phyloP scores from a whole-genome alignment of 35 echinoderm and acorn worm species.

The Apostichopus japonicus region DNA sequence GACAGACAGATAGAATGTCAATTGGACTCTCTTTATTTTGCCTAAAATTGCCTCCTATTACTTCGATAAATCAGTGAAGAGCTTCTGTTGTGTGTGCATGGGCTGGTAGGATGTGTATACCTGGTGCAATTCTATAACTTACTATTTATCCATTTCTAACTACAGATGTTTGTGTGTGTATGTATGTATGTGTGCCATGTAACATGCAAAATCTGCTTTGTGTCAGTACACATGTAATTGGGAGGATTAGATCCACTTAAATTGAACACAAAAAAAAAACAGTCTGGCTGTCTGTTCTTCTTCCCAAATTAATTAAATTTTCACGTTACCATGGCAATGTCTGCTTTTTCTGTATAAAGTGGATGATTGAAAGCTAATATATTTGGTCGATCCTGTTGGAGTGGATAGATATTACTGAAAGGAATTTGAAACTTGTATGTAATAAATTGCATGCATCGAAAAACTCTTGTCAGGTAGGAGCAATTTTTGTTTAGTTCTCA shows the following conservation, averaged over 20 bases:
- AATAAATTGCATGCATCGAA: background rate
- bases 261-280: background rate
- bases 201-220: background rate
- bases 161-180: background rate
- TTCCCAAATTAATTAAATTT: constrained; percentile 39
- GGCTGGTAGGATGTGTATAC: too few species aligned
- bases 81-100: too few species aligned
- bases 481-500: too few species aligned
- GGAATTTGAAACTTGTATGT: background rate
- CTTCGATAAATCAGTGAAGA: too few species aligned
- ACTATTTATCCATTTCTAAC: background rate
- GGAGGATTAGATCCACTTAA: background rate
- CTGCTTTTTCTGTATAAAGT: background rate
- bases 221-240: constrained; percentile 22
- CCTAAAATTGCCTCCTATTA: too few species aligned
- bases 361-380: background rate
- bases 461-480: too few species aligned
- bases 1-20: too few species aligned
- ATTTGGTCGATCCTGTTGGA: background rate
- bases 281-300: background rate
- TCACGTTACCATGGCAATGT: background rate
- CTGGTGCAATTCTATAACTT: too few species aligned
- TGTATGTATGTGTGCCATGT: background rate
- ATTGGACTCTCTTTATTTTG: too few species aligned
- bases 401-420: background rate